Percentiles rank a stretch among this genome's conserved stretches.
Evolutionary conservation across 2,888 invertebrate genomes (phyloP).

Genomic region (Deroplatys truncata): DNA sequence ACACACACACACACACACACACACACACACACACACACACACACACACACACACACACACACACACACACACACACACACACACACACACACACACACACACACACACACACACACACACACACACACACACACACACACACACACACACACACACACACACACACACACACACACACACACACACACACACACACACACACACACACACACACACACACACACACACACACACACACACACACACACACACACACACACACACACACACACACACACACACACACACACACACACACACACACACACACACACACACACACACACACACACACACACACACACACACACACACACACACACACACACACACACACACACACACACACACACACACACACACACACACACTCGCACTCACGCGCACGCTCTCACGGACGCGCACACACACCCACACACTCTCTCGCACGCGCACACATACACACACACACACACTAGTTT

Average conservation of each 20-base stretch:
- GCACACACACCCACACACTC: too few species aligned
- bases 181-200: not conserved
- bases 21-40: too few species aligned
- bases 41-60: too few species aligned
- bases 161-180: not conserved
- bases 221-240: not conserved
- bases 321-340: not conserved
- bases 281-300: not conserved
- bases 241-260: not conserved
- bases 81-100: constrained; percentile 1
- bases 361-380: not conserved
- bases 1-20: too few species aligned
- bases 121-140: not conserved
- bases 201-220: not conserved
- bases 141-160: not conserved
- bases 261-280: not conserved
- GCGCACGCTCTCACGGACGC: too few species aligned
- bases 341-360: not conserved
- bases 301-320: not conserved
- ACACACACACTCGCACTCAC: too few species aligned
- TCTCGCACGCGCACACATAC: too few species aligned
- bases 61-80: not conserved
- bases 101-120: not conserved
- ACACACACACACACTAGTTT: too few species aligned
- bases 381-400: not conserved